Evolutionary conservation across 2,888 invertebrate genomes (phyloP), one percentile per base, ranked within the genome.

Genomic region (Gari tellinella): DNA sequence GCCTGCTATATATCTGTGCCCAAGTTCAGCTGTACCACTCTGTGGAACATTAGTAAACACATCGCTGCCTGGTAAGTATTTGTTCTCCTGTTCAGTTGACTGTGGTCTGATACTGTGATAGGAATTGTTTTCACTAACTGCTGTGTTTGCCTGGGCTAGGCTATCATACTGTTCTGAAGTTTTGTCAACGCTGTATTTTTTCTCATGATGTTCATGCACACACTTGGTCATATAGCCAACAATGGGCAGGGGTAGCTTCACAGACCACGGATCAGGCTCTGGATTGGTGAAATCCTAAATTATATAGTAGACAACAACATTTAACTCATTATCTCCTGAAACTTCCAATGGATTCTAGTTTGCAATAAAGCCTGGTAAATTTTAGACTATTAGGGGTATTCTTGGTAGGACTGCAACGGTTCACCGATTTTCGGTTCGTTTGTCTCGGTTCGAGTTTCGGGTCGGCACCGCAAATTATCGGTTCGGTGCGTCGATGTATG

Each of bases 261-360:
- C 73, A 7, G 85, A 80, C 85, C 86, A 88, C 0, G 86, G 86
- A 49, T 88, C 87, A 31, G 88, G 88, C 60, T 88, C 87, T 38
- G 82, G 78, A 15, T 72, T 57, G 17, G 62, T 67, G 40, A 85
- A 85, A 52, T 87, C 83, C 88, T 88, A 78, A n/a, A n/a, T n/a
- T n/a, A n/a, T n/a, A n/a, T n/a, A n/a, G n/a, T n/a, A n/a, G n/a
- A n/a, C n/a, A n/a, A n/a, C n/a, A n/a, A n/a, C n/a, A n/a, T n/a
- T n/a, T n/a, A n/a, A n/a, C n/a, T n/a, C n/a, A n/a, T n/a, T n/a
- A n/a, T n/a, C n/a, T n/a, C n/a, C n/a, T n/a, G n/a, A n/a, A n/a
- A n/a, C n/a, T n/a, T n/a, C n/a, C n/a, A n/a, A n/a, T n/a, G n/a
- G n/a, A n/a, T n/a, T n/a, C n/a, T n/a, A n/a, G n/a, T n/a, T n/a